Conservation (phyloP, 2,888 invertebrate species). For the Zaprionus bogoriensis region DNA sequence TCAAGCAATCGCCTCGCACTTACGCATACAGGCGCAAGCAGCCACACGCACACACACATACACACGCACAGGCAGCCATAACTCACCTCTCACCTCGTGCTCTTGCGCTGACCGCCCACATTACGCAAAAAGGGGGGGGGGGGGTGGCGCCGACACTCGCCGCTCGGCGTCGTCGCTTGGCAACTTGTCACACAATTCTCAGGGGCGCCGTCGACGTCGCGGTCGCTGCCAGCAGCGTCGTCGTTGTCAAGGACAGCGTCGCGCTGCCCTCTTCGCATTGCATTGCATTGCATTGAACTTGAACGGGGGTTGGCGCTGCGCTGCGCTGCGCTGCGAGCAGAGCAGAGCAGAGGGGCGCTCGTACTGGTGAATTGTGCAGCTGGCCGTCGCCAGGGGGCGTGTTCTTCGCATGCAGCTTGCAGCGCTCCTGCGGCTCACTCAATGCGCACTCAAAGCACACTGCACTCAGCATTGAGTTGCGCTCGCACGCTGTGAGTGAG, state of each 20-base stretch:
- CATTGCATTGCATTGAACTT: constrained; percentile 71
- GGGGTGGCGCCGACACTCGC: not conserved
- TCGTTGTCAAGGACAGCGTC: constrained; percentile 54
- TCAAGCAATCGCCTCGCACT: constrained; percentile 13
- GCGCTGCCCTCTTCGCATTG: constrained; percentile 18
- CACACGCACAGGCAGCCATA: not conserved
- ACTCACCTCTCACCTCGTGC: constrained; percentile 14
- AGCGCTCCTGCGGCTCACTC: constrained; percentile 9
- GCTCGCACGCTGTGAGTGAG: constrained; percentile 16
- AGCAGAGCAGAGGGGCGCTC: not conserved
- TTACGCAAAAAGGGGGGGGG: constrained; percentile 38
- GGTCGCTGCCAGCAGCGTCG: constrained; percentile 3
- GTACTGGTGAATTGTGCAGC: constrained; percentile 29
- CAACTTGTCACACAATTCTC: constrained; percentile 43
- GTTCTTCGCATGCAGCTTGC: constrained; percentile 27
- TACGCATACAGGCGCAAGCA: not conserved
- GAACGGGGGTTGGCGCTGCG: constrained; percentile 54
- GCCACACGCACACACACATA: not conserved
- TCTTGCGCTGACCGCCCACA: constrained; percentile 30
- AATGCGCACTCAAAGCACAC: constrained; percentile 12
- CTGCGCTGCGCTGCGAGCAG: not conserved
- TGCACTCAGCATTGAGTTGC: constrained; percentile 30
- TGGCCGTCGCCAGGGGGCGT: constrained; percentile 54
- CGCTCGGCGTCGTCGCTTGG: constrained; percentile 36
- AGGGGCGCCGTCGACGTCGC: constrained; percentile 4